Base-by-base conservation (phyloP, 2,113 vertebrate species). In the Lophius piscatorius region DNA sequence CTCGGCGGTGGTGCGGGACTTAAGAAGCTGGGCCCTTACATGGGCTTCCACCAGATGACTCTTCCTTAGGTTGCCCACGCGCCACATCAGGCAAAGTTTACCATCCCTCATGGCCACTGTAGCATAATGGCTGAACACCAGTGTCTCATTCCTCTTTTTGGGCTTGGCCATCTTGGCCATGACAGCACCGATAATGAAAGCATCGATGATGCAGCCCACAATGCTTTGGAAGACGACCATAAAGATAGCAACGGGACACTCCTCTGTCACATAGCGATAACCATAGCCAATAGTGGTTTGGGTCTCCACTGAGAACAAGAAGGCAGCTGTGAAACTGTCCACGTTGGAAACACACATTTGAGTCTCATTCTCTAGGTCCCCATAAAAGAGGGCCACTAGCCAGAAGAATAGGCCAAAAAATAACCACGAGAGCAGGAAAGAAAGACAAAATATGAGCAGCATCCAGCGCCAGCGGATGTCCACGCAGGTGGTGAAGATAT, bases 121-220 rank as follows among this genome's bases (percentile, higher is more conserved):
- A 0, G 97, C 97, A 0, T 93, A 94, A 84, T 98, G 91, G 66
- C 97, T 98, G 87, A 98, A 98, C 80, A 98, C 91, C 0, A 98
- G 92, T 1, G 97, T 98, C 84, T 97, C 95, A 0, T 98, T 98
- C 47, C 96, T 93, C 87, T 98, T 98, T 86, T 97, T 98, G 6
- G 96, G 97, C 76, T 96, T 98, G 4, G 95, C 95, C 95, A 98
- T 98, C 89, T 98, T 98, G 17, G 95, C 95, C 97, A 98, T 98
- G 80, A 98, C 94, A 0, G 96, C 96, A 0, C 97, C 96, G 0
- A 98, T 98, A 89, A 98, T 98, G 71, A 98, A 98, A 61, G 96
- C 94, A 14, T 98, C 94, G 0, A 98, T 97, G 87, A 98, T 97
- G 90, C 96, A 98, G 78, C 95, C 95, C 40, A 98, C 90, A 0